Evolutionary conservation across 2,888 invertebrate genomes (phyloP).

Genomic region (Chrysotoxum bicinctum): DNA sequence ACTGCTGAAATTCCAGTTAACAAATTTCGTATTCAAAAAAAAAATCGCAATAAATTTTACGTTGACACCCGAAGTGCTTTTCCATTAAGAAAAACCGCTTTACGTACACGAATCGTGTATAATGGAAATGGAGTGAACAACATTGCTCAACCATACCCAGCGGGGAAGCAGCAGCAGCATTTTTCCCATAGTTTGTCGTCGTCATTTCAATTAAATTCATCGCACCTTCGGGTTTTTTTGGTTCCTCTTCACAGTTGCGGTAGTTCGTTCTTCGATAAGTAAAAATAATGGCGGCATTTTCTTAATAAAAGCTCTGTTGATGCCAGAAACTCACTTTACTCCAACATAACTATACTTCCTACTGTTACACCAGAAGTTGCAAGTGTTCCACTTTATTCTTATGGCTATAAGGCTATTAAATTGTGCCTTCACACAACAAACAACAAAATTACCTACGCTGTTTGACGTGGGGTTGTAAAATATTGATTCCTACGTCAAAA

Average conservation of each 20-base stretch:
- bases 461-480: background rate
- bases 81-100: background rate
- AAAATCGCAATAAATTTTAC: background rate
- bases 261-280: background rate
- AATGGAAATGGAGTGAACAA: background rate
- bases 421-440: background rate
- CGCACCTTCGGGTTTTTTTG: background rate
- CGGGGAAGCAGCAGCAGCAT: background rate
- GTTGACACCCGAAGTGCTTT: background rate
- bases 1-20: background rate
- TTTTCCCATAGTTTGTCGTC: background rate
- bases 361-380: background rate
- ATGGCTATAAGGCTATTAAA: background rate
- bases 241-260: background rate
- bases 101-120: background rate
- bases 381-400: background rate
- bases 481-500: constrained; percentile 16
- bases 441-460: background rate
- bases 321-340: background rate
- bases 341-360: background rate
- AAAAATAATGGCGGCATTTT: background rate
- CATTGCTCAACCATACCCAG: background rate
- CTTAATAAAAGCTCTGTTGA: background rate
- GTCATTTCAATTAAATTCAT: background rate
- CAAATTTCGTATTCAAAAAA: background rate